These are phyloP conservation scores for Mimachlamys varia DNA, from an alignment of 2,888 invertebrate species.

Conservation along the genomic window DNA sequence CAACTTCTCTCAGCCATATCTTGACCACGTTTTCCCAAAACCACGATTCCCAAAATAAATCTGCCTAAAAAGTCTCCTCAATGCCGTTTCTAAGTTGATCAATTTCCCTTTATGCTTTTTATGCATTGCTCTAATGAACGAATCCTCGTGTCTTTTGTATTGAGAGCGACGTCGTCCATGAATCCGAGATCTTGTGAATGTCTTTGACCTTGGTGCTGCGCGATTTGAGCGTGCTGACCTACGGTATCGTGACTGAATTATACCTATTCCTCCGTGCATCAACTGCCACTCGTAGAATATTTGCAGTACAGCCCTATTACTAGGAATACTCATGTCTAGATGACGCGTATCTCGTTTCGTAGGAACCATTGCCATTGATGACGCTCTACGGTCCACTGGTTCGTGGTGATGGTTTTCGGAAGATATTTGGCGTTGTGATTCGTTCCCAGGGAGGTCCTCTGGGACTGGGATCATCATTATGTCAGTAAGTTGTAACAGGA, in stretches of 20 bases:
- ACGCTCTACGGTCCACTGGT: not conserved
- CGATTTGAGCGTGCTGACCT: not conserved
- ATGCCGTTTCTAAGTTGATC: not conserved
- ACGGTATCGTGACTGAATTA: not conserved
- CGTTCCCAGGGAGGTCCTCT: not conserved
- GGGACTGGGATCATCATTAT: not conserved
- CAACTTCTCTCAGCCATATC: not conserved
- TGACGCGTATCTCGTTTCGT: not conserved
- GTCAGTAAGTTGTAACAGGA: not conserved
- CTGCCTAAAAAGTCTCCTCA: not conserved
- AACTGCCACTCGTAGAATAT: slow-evolving; percentile 13
- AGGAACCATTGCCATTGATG: not conserved
- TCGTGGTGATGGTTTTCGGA: not conserved
- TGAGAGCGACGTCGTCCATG: not conserved
- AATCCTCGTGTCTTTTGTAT: not conserved
- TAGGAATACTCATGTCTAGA: not conserved
- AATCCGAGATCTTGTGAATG: not conserved
- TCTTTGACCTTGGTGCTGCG: not conserved
- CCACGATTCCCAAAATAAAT: not conserved
- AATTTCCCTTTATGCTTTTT: not conserved
- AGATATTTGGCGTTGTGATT: not conserved
- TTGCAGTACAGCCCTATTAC: not conserved
- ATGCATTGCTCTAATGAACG: not conserved
- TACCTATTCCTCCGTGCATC: not conserved
- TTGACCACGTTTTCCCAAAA: not conserved